phyloP scores from a whole-genome alignment of 2,797 vertebrate species.

The Micrastur ruficollis region DNA sequence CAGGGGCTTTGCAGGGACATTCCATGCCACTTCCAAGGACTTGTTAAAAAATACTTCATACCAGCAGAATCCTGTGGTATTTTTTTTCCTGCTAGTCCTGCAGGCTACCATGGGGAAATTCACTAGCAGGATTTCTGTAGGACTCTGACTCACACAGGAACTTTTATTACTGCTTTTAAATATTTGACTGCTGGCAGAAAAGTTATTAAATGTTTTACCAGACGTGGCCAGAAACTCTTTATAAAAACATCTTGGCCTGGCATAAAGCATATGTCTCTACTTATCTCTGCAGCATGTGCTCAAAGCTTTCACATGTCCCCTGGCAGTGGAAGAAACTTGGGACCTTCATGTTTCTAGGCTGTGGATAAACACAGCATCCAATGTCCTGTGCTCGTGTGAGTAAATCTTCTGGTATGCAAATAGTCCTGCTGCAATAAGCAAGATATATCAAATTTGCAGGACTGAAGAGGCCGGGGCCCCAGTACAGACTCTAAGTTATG shows the following conservation, averaged over 20 bases:
- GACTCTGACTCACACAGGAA: slow-evolving; percentile 12
- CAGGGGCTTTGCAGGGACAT: neutral
- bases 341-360: slow-evolving; percentile 12
- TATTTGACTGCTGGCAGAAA: slow-evolving; percentile 55
- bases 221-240: slow-evolving; percentile 36
- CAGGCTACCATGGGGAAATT: neutral
- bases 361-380: slow-evolving; percentile 27
- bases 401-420: slow-evolving; percentile 8
- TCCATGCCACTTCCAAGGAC: neutral
- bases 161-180: slow-evolving; percentile 53
- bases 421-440: neutral
- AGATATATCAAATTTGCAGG: neutral
- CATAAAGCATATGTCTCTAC: slow-evolving; percentile 48
- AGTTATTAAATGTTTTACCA: slow-evolving; percentile 53
- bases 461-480: neutral
- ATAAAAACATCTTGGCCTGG: slow-evolving; percentile 51
- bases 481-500: neutral
- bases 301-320: slow-evolving; percentile 14
- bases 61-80: neutral
- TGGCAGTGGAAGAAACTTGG: slow-evolving; percentile 13
- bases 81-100: slow-evolving; percentile 26
- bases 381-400: neutral
- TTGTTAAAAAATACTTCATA: slow-evolving; percentile 13
- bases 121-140: neutral
- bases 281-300: slow-evolving; percentile 22